Evolutionary conservation across 2,888 invertebrate species (phyloP), one percentile per base, ranked within the genome.

Genomic region (Nemurella pictetii): DNA sequence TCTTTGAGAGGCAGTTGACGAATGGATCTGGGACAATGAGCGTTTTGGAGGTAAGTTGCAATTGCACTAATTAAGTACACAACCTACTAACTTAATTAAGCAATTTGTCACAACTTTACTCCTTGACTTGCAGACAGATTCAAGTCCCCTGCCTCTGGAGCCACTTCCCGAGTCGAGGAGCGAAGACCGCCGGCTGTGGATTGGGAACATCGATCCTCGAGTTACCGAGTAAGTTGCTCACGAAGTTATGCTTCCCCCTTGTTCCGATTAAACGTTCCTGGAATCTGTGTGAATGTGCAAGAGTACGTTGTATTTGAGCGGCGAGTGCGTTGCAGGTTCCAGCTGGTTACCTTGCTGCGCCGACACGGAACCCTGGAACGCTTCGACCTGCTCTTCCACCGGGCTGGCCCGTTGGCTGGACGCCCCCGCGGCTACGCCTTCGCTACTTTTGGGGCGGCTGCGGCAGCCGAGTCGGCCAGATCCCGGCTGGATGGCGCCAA

Each of bases 291-390:
- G 86, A 87, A 88, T 86, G 73, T 88, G 88, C 88, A 55, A 20
- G 3, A 1, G 20, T 7, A 32, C 3, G 32, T 32, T 32, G 32
- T 32, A 32, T 32, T 32, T 32, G 9, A 32, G 3, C 32, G 12
- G 27, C 36, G 9, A n/a, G 55, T 28, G 9, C 73, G 1, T 93
- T 94, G 96, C 95, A 93, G 97, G 97, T 97, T 95, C 95, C 95
- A 97, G 94, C 94, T 98, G 93, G 93, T 98, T 92, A 98, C 98
- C 96, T 94, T 98, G 92, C 94, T 97, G 92, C 97, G 98, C 94
- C 95, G 96, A 94, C 95, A 96, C 93, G 98, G 98, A 90, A 93
- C 94, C 90, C 96, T 98, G 89, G 96, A 97, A 92, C 97, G 98
- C 94, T 98, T 98, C 92, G 98, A 98, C 92, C 95, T 98, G 92